Conservation (phyloP, 1,140 invertebrate genomes). For the Magallana ariakensis region DNA sequence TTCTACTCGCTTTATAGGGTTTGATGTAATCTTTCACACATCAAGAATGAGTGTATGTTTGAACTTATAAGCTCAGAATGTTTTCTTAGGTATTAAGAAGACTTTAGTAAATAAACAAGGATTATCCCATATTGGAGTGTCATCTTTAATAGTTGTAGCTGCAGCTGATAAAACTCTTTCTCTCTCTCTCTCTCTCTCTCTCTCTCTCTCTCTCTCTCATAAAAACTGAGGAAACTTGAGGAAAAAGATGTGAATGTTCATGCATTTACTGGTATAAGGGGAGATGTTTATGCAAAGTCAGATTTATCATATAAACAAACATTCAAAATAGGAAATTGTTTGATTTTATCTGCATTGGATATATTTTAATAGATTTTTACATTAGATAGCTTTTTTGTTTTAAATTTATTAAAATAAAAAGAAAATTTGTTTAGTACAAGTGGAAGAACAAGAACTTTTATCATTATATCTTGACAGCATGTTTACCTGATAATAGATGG, state of each 20-base stretch:
- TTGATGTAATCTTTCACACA: slow-evolving; percentile 30
- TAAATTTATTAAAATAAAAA: slow-evolving; percentile 2
- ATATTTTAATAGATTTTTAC: not conserved
- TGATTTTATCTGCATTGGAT: too few relatives aligned
- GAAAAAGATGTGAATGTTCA: not conserved
- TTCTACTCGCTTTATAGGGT: not conserved
- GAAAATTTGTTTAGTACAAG: not conserved
- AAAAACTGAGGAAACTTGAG: not conserved
- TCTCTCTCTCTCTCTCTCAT: slow-evolving; percentile 1
- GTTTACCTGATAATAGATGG: slow-evolving; percentile 28
- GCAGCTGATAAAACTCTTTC: not conserved
- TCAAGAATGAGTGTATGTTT: slow-evolving; percentile 14
- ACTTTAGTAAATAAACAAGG: slow-evolving; percentile 27
- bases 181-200: slow-evolving; percentile 19
- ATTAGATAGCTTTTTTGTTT: not conserved
- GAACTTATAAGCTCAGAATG: not conserved
- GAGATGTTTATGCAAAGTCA: not conserved
- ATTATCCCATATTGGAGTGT: slow-evolving; percentile 14
- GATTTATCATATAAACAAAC: not conserved
- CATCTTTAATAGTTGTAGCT: not conserved
- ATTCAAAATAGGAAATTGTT: not conserved
- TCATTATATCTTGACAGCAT: not conserved
- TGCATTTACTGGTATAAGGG: too few relatives aligned
- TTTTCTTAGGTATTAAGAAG: slow-evolving; percentile 11
- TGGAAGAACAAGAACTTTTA: not conserved